Conservation (phyloP, 2,113 vertebrate genomes). For the Apteryx mantelli region DNA sequence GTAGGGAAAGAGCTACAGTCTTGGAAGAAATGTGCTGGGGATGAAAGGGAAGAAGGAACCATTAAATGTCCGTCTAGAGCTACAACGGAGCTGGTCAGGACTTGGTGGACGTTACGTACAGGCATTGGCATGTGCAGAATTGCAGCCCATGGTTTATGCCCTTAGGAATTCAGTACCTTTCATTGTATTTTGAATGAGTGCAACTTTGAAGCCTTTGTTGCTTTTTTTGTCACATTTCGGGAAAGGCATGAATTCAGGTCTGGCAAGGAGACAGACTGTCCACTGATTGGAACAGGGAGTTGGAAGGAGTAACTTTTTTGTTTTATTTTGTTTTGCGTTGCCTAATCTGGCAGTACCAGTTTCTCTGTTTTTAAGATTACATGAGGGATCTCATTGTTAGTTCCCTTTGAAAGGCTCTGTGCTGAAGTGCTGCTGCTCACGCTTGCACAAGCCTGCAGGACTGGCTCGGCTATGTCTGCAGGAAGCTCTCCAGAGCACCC, state of each 20-base stretch:
- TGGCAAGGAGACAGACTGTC: neutral
- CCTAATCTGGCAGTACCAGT: neutral
- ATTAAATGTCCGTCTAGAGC: neutral
- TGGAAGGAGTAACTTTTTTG: neutral
- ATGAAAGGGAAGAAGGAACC: constrained; percentile 14
- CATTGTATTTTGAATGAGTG: neutral
- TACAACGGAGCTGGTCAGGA: neutral
- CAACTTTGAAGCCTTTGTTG: constrained; percentile 21
- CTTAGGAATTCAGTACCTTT: neutral
- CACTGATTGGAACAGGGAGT: neutral
- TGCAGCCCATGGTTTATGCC: neutral
- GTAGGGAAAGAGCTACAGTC: constrained; percentile 57
- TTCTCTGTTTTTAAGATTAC: neutral
- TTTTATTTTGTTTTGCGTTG: neutral
- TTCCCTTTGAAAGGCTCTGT: neutral
- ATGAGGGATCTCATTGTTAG: neutral
- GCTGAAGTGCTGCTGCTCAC: neutral
- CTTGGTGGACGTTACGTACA: neutral
- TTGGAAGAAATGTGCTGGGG: neutral
- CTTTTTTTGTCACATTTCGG: neutral
- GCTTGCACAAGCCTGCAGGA: neutral
- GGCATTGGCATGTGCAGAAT: neutral
- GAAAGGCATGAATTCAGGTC: neutral
- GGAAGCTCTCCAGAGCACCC: neutral
- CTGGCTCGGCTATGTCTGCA: rapidly evolving